phyloP scores from a whole-genome alignment of 2,113 vertebrate genomes.

The Callaeas wilsoni region DNA sequence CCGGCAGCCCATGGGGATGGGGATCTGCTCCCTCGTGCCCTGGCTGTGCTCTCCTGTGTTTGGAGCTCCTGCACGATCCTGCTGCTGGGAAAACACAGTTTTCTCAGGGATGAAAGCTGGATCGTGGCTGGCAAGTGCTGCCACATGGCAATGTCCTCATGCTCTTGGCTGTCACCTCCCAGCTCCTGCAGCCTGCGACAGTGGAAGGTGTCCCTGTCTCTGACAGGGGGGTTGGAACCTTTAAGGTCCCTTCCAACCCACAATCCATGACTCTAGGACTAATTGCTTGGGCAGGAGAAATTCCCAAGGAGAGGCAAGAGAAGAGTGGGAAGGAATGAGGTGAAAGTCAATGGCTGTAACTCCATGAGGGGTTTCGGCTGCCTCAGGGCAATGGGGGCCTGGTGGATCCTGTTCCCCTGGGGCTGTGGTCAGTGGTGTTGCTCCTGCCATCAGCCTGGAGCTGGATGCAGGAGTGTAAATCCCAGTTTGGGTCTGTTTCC shows the following conservation, averaged over 20 bases:
- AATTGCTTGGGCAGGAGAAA: not conserved
- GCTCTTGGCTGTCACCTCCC: not conserved
- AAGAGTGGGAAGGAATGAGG: not conserved
- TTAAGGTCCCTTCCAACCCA: not conserved
- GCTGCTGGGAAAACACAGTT: not conserved
- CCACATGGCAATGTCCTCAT: not conserved
- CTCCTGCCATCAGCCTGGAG: not conserved
- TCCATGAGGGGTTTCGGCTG: not conserved
- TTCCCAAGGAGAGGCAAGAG: not conserved
- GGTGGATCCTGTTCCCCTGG: rapidly evolving
- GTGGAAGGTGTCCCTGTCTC: not conserved
- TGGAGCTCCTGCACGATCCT: rapidly evolving
- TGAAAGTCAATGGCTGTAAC: not conserved
- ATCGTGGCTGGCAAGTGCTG: not conserved
- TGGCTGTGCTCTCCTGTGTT: not conserved
- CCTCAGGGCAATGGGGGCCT: not conserved
- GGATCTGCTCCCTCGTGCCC: not conserved
- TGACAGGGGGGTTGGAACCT: not conserved
- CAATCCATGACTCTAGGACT: not conserved
- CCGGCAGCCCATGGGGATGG: not conserved
- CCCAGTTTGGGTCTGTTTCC: not conserved
- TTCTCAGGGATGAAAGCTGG: not conserved
- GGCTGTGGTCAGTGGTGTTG: rapidly evolving
- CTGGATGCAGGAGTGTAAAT: not conserved
- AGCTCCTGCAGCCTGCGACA: not conserved